phyloP scores from a whole-genome alignment of 2,797 vertebrate species.

The Xiphophorus birchmanni region DNA sequence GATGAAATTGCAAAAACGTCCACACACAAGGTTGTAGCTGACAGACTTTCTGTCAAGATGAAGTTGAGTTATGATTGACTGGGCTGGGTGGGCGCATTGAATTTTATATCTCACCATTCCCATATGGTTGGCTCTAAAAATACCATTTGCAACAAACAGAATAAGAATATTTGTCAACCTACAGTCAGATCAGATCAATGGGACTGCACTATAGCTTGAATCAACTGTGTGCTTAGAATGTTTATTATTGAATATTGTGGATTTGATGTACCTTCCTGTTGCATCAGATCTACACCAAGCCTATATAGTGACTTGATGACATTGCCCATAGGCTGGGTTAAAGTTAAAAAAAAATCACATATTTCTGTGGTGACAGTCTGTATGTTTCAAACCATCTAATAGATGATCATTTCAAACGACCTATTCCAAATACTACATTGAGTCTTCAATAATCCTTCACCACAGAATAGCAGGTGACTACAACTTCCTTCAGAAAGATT shows the following conservation, averaged over 20 bases:
- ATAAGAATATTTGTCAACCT: neutral
- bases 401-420: neutral
- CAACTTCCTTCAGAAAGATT: neutral
- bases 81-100: neutral
- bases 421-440: neutral
- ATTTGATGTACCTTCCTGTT: neutral
- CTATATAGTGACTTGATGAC: neutral
- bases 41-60: neutral
- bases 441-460: neutral
- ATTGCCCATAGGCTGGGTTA: neutral
- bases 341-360: neutral
- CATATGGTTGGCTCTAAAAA: neutral
- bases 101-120: neutral
- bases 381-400: neutral
- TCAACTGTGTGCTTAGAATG: neutral
- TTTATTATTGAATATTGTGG: neutral
- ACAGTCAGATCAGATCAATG: neutral
- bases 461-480: neutral
- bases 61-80: neutral
- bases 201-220: neutral
- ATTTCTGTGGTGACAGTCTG: neutral
- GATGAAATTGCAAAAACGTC: too few species aligned
- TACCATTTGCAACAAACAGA: neutral
- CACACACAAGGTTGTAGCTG: too few species aligned
- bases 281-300: neutral